A percentile compares a stretch with the other conserved stretches of the same genome.
Conservation (phyloP, 23 tunicate species). For the Corella eumyota region DNA sequence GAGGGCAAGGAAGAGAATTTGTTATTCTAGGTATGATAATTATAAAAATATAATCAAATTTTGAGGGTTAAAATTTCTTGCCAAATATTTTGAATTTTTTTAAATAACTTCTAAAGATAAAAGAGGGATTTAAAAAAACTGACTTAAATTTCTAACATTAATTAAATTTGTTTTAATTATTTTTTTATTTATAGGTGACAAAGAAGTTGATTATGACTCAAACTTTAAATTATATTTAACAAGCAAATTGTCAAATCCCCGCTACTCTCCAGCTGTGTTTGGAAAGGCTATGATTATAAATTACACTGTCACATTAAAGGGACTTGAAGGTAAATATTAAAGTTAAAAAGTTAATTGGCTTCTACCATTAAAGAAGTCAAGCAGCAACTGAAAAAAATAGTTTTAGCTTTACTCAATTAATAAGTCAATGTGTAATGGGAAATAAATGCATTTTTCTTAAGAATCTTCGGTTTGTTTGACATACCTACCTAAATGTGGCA, state of each 20-base stretch:
- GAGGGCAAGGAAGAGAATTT: conserved; percentile 93
- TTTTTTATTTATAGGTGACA: conserved; percentile 59
- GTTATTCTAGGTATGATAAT: conserved; percentile 74
- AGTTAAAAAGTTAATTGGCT: background rate
- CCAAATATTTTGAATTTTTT: background rate
- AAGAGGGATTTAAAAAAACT: background rate
- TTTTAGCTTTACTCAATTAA: background rate
- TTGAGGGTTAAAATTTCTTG: background rate
- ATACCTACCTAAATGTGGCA: too few relatives aligned
- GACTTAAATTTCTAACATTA: background rate
- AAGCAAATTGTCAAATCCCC: conserved; percentile 89
- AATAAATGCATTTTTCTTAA: too few relatives aligned
- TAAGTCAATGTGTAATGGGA: too few relatives aligned
- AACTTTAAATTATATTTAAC: conserved; percentile 95
- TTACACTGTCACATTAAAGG: conserved; percentile 93
- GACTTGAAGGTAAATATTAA: conserved; percentile 60
- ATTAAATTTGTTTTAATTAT: background rate
- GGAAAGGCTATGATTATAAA: conserved; percentile 99
- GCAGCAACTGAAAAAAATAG: background rate
- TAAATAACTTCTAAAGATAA: background rate
- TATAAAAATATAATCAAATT: too few relatives aligned
- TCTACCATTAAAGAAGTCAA: background rate
- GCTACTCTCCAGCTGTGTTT: conserved; percentile 97
- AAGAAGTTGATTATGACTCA: conserved; percentile 98
- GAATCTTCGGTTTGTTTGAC: too few relatives aligned